Percentiles rank a stretch among this genome's conserved stretches.
Conservation (phyloP, 2,797 vertebrate species). For the Sciurus carolinensis region DNA sequence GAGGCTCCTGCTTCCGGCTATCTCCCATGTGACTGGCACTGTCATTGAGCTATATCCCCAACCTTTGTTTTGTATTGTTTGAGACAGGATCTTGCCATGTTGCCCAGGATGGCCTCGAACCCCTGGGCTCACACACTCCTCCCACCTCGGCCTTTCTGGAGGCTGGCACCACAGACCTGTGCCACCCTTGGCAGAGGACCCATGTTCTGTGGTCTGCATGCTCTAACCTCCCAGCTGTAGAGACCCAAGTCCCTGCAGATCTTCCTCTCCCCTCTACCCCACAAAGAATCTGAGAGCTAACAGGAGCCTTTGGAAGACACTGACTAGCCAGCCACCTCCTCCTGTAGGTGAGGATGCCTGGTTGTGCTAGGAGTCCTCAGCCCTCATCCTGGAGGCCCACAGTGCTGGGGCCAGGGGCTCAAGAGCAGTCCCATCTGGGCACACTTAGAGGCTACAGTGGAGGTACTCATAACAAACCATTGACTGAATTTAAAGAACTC, state of each 20-base stretch:
- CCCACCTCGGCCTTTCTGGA: too few species aligned
- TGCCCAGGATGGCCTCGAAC: background rate
- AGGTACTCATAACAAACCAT: background rate
- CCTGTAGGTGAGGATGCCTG: background rate
- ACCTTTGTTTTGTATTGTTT: background rate
- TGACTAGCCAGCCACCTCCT: background rate
- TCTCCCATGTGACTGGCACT: rapidly evolving
- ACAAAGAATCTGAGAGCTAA: background rate
- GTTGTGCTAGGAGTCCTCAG: background rate
- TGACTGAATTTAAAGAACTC: background rate
- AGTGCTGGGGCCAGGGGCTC: background rate
- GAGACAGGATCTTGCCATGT: background rate
- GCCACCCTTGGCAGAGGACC: background rate
- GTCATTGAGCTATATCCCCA: background rate
- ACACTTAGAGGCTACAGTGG: background rate
- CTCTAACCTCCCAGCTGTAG: too few species aligned
- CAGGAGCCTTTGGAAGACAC: background rate
- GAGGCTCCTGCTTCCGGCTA: rapidly evolving
- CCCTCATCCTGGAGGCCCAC: background rate
- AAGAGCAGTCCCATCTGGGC: background rate
- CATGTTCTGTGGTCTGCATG: background rate
- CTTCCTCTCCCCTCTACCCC: background rate
- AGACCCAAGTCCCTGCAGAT: background rate
- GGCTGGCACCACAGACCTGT: too few species aligned
- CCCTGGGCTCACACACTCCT: background rate